Percentiles rank a stretch among this genome's conserved stretches.
Evolutionary conservation across 2,888 invertebrate genomes (phyloP).

Genomic region (Polyommatus icarus): DNA sequence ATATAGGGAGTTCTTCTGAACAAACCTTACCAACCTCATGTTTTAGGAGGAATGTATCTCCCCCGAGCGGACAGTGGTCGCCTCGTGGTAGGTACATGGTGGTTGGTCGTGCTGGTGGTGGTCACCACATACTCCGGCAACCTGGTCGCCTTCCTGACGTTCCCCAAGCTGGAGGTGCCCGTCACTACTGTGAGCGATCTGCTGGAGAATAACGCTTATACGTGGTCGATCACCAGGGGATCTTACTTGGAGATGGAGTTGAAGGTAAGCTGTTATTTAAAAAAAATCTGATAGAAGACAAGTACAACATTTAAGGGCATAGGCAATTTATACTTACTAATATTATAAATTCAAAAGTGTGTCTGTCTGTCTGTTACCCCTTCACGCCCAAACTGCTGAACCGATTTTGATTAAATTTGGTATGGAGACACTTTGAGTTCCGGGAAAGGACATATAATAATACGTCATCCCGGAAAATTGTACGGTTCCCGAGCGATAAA

Average conservation of each 20-base stretch:
- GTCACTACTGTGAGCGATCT: constrained; percentile 85
- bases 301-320: too few species aligned
- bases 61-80: constrained; percentile 93
- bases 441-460: too few species aligned
- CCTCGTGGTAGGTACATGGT: constrained; percentile 93
- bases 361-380: too few species aligned
- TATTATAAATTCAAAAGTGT: too few species aligned
- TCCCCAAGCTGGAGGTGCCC: constrained; percentile 89
- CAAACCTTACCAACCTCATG: neutral
- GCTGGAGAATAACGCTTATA: constrained; percentile 78
- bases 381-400: too few species aligned
- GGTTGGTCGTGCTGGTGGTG: constrained; percentile 93
- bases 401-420: too few species aligned
- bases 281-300: too few species aligned
- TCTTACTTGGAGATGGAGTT: constrained; percentile 86
- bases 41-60: constrained; percentile 90
- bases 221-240: constrained; percentile 88
- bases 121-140: constrained; percentile 96
- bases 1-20: neutral
- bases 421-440: too few species aligned
- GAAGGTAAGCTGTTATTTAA: constrained; percentile 53
- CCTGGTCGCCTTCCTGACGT: constrained; percentile 94
- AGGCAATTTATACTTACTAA: too few species aligned
- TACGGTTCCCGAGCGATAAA: too few species aligned
- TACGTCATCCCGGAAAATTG: too few species aligned